Percentiles rank a stretch among this genome's conserved stretches.
These are phyloP conservation scores for Hafferia zeledoni DNA, from an alignment of 2,797 vertebrate species.

Conservation along the genomic window DNA sequence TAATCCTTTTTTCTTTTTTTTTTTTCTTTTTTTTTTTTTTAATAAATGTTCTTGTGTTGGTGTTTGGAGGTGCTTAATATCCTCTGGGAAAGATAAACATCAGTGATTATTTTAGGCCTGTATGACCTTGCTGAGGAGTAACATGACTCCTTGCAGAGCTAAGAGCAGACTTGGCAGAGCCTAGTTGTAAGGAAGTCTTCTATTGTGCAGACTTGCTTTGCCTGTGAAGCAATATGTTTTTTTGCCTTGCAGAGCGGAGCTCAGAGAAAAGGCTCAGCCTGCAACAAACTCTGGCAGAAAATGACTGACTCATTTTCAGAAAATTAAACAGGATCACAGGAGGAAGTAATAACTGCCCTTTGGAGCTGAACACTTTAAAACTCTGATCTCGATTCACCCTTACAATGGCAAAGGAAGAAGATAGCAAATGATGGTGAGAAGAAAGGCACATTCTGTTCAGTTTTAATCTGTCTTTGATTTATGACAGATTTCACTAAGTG, in stretches of 20 bases:
- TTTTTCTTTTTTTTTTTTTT: neutral
- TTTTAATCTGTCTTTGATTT: conserved; percentile 19
- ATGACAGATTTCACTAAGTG: conserved; percentile 34
- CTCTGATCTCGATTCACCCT: neutral
- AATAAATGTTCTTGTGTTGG: conserved; percentile 28
- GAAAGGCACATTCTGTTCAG: conserved; percentile 26
- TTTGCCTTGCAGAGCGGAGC: conserved; percentile 26
- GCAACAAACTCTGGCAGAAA: conserved; percentile 38
- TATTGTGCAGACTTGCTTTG: conserved; percentile 66
- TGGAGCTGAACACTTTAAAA: neutral
- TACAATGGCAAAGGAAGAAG: neutral
- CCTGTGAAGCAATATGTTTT: conserved; percentile 47
- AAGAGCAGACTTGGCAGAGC: conserved; percentile 52
- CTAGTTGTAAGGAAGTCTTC: conserved; percentile 50
- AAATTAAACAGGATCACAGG: conserved; percentile 25
- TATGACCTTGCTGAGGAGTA: conserved; percentile 58
- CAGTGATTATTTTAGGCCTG: conserved; percentile 55
- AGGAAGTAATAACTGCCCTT: conserved; percentile 60
- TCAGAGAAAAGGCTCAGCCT: conserved; percentile 24
- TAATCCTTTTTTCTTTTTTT: neutral
- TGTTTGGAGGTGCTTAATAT: conserved; percentile 57
- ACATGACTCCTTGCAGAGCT: conserved; percentile 39
- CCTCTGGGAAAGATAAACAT: conserved; percentile 60
- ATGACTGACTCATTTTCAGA: conserved; percentile 60
- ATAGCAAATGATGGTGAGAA: neutral